Evolutionary conservation across 2,113 vertebrate species (phyloP).

Genomic region (Phainopepla nitens): DNA sequence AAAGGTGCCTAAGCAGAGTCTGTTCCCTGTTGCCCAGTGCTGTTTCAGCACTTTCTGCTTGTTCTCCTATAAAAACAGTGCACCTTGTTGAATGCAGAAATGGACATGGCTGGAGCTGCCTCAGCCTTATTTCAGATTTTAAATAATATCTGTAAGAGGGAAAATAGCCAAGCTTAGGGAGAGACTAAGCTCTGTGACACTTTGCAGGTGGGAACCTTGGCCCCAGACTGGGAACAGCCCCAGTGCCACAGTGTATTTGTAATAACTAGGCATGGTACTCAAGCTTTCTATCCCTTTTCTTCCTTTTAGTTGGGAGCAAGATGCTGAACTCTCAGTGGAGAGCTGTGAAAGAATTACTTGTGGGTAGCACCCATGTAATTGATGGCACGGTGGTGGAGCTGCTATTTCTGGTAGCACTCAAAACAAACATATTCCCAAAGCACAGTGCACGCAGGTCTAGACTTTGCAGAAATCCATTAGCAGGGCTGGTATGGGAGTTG

Average conservation of each 20-base stretch:
- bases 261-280: background rate
- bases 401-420: constrained; percentile 8
- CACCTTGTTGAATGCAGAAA: background rate
- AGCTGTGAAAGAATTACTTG: background rate
- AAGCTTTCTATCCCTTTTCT: background rate
- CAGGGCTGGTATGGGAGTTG: background rate
- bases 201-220: background rate
- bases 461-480: constrained; percentile 36
- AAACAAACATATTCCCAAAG: background rate
- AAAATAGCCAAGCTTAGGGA: background rate
- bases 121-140: background rate
- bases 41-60: background rate
- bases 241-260: background rate
- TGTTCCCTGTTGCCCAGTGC: background rate
- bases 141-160: background rate
- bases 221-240: background rate
- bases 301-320: background rate
- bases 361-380: background rate
- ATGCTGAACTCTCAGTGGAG: background rate
- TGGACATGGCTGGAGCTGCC: background rate
- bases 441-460: background rate
- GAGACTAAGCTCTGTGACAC: background rate
- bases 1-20: background rate
- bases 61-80: background rate
- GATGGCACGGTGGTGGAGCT: background rate